Evolutionary conservation across 2,888 invertebrate species (phyloP), one percentile per base, ranked within the genome.

Genomic region (Gymnoscelis rufifasciata): DNA sequence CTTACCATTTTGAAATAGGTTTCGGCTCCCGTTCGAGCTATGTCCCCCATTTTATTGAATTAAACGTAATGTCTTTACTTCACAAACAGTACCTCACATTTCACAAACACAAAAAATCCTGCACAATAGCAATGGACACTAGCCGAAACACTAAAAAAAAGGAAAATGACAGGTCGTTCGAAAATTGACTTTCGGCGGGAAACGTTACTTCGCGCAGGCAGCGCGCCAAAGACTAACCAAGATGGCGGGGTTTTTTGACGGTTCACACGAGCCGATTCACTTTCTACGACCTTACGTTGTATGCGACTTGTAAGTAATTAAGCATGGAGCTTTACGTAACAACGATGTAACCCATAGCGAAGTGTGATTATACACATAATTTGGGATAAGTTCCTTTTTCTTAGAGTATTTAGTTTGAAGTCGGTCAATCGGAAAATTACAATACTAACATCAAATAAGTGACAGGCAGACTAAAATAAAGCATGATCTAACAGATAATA

Each of bases 251-350:
- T 86, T 84, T 83, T 88, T 86, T 81, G 86, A 83, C 79, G 79
- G 83, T 86, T 88, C 87, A 87, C 87, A 86, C 83, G 75, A 83
- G 84, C 75, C 87, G 78, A 84, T 86, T 88, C 86, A 88, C 87
- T 88, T 88, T 88, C 87, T 88, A 88, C 86, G 87, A 87, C 87
- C 87, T 88, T 87, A 88, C 77, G 75, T 78, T 81, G 80, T 84
- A 80, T 84, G 80, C 76, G 81, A 78, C 80, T 80, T 72, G 75
- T 82, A 83, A 86, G 75, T 84, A 86, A 88, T 87, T 86, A 87
- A 80, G 76, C 78, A 79, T 82, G 76, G 72, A 78, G 68, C 64
- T 82, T 87, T 87, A 87, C 87, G 86, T 87, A 88, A 88, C 57
- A 59, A 54, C 78, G 78, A 81, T 83, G 83, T 83, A 82, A 83